A percentile compares a stretch with the other conserved stretches of the same genome.
phyloP scores from a whole-genome alignment of 2,888 invertebrate species.

The Caenorhabditis sinica region DNA sequence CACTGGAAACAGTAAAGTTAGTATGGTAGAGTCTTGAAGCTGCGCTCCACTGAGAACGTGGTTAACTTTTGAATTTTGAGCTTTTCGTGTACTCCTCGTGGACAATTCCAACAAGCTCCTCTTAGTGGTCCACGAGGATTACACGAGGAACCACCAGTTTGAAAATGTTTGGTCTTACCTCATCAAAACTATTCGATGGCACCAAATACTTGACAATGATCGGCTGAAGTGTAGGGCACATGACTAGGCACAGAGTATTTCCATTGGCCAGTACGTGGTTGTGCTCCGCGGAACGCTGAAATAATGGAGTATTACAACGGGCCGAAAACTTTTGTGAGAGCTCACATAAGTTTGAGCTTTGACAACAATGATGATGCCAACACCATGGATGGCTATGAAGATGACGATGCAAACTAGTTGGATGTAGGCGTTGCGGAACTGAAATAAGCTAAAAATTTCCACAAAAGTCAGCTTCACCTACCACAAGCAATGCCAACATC shows the following conservation, averaged over 20 bases:
- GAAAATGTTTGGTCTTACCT: conserved; percentile 29
- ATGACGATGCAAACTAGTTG: conserved; percentile 56
- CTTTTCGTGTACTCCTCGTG: too few species aligned
- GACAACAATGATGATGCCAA: conserved; percentile 68
- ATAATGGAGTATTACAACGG: not conserved
- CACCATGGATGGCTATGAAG: conserved; percentile 67
- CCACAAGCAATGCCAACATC: conserved; percentile 49
- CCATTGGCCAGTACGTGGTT: conserved; percentile 71
- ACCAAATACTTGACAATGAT: conserved; percentile 63
- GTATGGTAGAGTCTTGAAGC: too few species aligned
- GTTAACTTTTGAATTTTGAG: too few species aligned
- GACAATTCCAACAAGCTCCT: too few species aligned
- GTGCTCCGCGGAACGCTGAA: conserved; percentile 66
- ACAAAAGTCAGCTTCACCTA: not conserved
- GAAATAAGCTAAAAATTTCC: not conserved
- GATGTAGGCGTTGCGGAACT: conserved; percentile 45
- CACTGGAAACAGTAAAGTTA: conserved; percentile 29
- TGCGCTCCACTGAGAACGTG: too few species aligned
- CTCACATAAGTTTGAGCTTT: conserved; percentile 62
- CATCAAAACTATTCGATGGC: conserved; percentile 61
- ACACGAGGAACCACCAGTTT: too few species aligned
- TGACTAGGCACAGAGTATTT: conserved; percentile 68
- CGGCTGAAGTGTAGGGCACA: conserved; percentile 59
- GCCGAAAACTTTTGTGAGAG: not conserved
- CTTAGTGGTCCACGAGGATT: too few species aligned